Evolutionary conservation across 2,113 vertebrate genomes (phyloP), one percentile per base, ranked within the genome.

Genomic region (Sminthopsis crassicaudata): DNA sequence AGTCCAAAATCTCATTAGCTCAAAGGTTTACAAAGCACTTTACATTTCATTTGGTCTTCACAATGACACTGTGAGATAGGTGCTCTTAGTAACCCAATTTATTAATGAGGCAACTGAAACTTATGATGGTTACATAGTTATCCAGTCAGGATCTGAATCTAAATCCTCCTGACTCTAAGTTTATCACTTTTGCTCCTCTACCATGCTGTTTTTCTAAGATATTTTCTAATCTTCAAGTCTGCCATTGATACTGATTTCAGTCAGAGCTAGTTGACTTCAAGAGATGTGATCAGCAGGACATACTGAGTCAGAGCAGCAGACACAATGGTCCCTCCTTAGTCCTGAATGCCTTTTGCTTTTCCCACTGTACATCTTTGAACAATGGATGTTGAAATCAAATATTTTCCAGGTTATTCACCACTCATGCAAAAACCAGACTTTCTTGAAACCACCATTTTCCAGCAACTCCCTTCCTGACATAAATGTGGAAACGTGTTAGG

Each of bases 311-410:
- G 46, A 46, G 42, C 23, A 46, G 23, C 26, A 48, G 24, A 90
- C 89, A 27, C 24, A 50, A 90, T 30, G 24, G 89, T 84, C 46
- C 27, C 48, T 90, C 89, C 48, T 27, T 90, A 46, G 42, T 51
- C 52, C 25, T 95, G 46, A 90, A 3, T 54, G 52, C 12, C 12
- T 92, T 48, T 46, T 54, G 0, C 0, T 92, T 97, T 91, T 25
- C 67, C 42, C 27, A 25, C 1, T 93, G 25, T 16, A 89, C 2
- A 67, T 25, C 12, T 19, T 30, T 51, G 12, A 51, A 76, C 46
- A 76, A 92, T 90, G 89, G 89, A 67, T 36, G 27, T 92, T 2
- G 60, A 92, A 76, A 92, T 92, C 9, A 76, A 76, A 50, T 92
- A 92, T 76, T 92, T 92, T 92, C 54, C 46, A 51, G 46, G 54